A percentile compares a stretch with the other conserved stretches of the same genome.
These are phyloP conservation scores for Trimorus sp. DNA, from an alignment of 2,888 invertebrate genomes.

Conservation along the genomic window DNA sequence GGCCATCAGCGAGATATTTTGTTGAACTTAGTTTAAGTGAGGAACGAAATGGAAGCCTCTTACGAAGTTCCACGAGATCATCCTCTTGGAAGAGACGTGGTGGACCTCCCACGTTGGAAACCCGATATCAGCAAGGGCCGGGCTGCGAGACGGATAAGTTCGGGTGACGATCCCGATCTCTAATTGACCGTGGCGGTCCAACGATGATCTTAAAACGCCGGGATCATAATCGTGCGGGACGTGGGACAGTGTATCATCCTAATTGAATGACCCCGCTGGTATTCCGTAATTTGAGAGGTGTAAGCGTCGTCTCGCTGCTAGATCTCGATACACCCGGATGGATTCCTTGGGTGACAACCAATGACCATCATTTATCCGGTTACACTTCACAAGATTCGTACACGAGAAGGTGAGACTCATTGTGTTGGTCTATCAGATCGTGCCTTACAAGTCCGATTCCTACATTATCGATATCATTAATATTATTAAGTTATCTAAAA, in stretches of 20 bases:
- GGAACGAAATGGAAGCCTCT: constrained; percentile 78
- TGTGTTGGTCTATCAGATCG: too few species aligned
- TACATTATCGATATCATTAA: too few species aligned
- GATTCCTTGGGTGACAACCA: constrained; percentile 38
- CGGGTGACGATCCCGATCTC: constrained; percentile 79
- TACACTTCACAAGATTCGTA: neutral
- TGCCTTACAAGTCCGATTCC: too few species aligned
- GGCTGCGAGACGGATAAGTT: constrained; percentile 55
- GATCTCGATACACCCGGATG: constrained; percentile 24
- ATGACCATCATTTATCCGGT: constrained; percentile 13
- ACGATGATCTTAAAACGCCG: constrained; percentile 77
- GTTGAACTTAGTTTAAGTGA: constrained; percentile 49
- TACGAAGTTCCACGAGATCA: constrained; percentile 79
- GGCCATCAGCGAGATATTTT: constrained; percentile 12
- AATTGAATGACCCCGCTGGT: constrained; percentile 60
- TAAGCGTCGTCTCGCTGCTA: constrained; percentile 42
- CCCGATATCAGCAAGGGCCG: constrained; percentile 71
- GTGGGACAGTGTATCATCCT: constrained; percentile 72
- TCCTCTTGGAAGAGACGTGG: constrained; percentile 78
- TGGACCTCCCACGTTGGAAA: constrained; percentile 81
- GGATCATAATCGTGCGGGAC: constrained; percentile 77
- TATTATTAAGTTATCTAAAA: too few species aligned
- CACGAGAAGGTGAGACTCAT: too few species aligned
- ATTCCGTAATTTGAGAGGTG: constrained; percentile 64
- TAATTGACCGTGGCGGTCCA: constrained; percentile 79